A percentile compares a stretch with the other conserved stretches of the same genome.
These are phyloP conservation scores for Apostichopus japonicus DNA, from an alignment of 35 echinoderm and acorn worm genomes.

Conservation along the genomic window DNA sequence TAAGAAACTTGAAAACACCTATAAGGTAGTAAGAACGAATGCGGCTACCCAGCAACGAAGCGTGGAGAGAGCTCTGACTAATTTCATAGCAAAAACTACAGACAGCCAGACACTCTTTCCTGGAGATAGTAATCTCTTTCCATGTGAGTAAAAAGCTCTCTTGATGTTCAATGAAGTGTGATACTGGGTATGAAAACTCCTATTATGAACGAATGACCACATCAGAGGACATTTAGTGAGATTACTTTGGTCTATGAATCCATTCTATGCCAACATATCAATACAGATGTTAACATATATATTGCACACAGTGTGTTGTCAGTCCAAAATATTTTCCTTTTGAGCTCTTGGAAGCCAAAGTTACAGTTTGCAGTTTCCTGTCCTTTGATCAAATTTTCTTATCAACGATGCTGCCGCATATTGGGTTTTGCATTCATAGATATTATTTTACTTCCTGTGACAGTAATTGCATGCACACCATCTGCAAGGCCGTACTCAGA, in stretches of 20 bases:
- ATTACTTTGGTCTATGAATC: background rate
- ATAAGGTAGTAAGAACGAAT: constrained; percentile 84
- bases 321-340: background rate
- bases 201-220: too few relatives aligned
- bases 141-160: constrained; percentile 70
- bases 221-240: too few relatives aligned
- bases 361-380: background rate
- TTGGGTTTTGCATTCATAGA: background rate
- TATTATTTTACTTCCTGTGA: background rate
- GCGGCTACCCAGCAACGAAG: constrained; percentile 80
- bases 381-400: background rate
- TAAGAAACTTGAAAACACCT: constrained; percentile 86
- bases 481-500: constrained; percentile 76
- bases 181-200: too few relatives aligned
- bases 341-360: too few relatives aligned
- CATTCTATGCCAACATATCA: background rate
- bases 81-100: constrained; percentile 93
- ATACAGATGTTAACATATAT: background rate
- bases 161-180: too few relatives aligned
- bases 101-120: constrained; percentile 95
- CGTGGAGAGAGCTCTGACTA: constrained; percentile 90
- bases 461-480: constrained; percentile 93
- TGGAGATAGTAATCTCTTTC: constrained; percentile 93
- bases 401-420: too few relatives aligned
- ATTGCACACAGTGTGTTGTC: background rate